phyloP scores from a whole-genome alignment of 2,113 vertebrate genomes.

The Eptesicus fuscus region DNA sequence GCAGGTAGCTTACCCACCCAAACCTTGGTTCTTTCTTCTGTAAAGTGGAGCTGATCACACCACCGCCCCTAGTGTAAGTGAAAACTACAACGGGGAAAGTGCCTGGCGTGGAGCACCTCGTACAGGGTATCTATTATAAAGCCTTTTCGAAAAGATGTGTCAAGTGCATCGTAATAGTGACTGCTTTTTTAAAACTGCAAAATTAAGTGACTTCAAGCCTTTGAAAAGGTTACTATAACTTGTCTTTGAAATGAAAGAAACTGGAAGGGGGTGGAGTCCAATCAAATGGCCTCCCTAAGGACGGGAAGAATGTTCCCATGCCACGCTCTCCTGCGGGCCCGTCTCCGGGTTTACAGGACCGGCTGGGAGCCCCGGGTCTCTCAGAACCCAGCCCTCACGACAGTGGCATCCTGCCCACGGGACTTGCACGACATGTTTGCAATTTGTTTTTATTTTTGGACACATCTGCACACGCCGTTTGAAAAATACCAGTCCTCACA shows the following conservation, averaged over 20 bases:
- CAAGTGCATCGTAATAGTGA: neutral
- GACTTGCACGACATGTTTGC: slow-evolving; percentile 56
- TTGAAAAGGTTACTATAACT: slow-evolving; percentile 19
- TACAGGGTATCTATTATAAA: neutral
- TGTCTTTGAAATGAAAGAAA: slow-evolving; percentile 37
- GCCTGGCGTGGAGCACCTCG: neutral
- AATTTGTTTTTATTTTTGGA: slow-evolving; percentile 74
- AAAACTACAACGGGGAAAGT: neutral
- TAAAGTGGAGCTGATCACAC: neutral
- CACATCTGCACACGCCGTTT: slow-evolving; percentile 63
- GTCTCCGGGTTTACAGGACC: slow-evolving; percentile 20
- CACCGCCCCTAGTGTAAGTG: neutral
- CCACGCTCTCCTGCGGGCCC: slow-evolving; percentile 10
- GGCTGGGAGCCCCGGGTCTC: slow-evolving; percentile 46
- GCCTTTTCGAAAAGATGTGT: neutral
- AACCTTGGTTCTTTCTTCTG: neutral
- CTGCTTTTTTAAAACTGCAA: slow-evolving; percentile 17
- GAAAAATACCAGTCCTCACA: slow-evolving; percentile 26
- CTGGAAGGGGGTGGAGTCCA: neutral
- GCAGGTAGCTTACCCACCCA: neutral
- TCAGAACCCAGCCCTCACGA: slow-evolving; percentile 31
- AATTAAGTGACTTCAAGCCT: neutral
- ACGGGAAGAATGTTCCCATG: slow-evolving; percentile 61
- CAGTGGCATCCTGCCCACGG: slow-evolving; percentile 47
- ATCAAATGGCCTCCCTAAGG: neutral